Base-by-base conservation (phyloP, 53 echinoderm and acorn worm species). In the Temnopleurus reevesii region DNA sequence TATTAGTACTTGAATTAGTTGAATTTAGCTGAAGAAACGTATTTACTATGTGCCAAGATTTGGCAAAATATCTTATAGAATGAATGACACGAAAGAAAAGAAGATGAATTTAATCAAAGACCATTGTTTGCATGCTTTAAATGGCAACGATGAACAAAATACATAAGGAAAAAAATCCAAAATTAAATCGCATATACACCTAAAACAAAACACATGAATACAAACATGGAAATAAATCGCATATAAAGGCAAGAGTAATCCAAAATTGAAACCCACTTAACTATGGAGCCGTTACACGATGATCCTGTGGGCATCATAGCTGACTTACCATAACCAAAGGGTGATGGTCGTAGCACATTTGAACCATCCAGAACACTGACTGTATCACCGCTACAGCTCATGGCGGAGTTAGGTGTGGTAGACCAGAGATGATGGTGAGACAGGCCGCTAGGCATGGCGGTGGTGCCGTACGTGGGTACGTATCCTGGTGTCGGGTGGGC, bases 391-490 rank as follows among this genome's bases (percentile, higher is more conserved):
- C 49, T 34, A 46, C 88, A 87, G 53, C 88, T 87, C 88, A 87
- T 87, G n/a, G 88, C 88, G 34, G 65, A 51, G 71, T 87, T 87
- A 53, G 88, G 45, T 23, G 88, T 46, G 53, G 88, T 53, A 0
- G 88, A 65, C 88, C 88, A 87, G 31, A 87, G 88, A 30, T 87
- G 88, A 21, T 87, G 88, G 53, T 87, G 88, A 23, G 86, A 85
- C 45, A 85, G 45, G 1, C 86, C 86, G 61, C 86, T 85, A 7
- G 88, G 88, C 88, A 87, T 87, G 66, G 88, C 96, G 45, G 95
- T 91, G 30, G 95, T 95, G 45, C 96, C 96, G 66, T 94, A 96
- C 51, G 92, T 92, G 10, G 96, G 96, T 19, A 96, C 96, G 90
- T 96, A 96, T 81, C 92, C 96, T 12, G 96, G 94, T 53, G 96